phyloP scores from a whole-genome alignment of 2,888 invertebrate genomes.

The Lysandra coridon region DNA sequence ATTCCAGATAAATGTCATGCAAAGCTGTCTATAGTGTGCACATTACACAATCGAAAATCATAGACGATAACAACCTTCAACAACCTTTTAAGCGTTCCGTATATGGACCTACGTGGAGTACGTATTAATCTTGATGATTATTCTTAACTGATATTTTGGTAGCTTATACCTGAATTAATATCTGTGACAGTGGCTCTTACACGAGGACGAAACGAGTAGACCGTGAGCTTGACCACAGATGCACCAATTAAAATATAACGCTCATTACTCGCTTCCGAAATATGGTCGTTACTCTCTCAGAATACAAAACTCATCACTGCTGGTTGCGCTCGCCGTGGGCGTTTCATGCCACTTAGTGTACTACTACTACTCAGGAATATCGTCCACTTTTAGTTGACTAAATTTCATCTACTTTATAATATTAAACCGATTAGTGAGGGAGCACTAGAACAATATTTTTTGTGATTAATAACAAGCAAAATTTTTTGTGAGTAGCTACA shows the following conservation, averaged over 20 bases:
- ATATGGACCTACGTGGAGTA: too few species aligned
- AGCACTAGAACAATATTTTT: too few species aligned
- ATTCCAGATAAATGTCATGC: too few species aligned
- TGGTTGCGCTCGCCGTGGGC: background rate
- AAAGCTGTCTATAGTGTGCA: too few species aligned
- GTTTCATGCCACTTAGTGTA: constrained; percentile 1
- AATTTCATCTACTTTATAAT: background rate
- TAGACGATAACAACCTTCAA: too few species aligned
- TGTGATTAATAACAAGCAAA: too few species aligned
- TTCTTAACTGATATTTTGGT: too few species aligned
- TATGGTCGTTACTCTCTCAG: background rate
- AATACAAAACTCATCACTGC: background rate
- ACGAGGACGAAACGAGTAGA: background rate
- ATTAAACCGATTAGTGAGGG: background rate
- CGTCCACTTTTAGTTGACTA: background rate
- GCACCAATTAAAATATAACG: constrained; percentile 10
- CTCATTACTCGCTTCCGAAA: background rate
- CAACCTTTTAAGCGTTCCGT: too few species aligned
- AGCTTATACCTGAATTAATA: too few species aligned
- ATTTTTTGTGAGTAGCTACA: too few species aligned
- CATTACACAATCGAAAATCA: too few species aligned
- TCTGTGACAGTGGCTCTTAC: background rate
- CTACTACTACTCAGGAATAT: background rate
- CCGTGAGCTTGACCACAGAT: background rate
- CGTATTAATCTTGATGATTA: too few species aligned